Conservation (phyloP, 2,888 invertebrate genomes). For the Drosophila mimica region DNA sequence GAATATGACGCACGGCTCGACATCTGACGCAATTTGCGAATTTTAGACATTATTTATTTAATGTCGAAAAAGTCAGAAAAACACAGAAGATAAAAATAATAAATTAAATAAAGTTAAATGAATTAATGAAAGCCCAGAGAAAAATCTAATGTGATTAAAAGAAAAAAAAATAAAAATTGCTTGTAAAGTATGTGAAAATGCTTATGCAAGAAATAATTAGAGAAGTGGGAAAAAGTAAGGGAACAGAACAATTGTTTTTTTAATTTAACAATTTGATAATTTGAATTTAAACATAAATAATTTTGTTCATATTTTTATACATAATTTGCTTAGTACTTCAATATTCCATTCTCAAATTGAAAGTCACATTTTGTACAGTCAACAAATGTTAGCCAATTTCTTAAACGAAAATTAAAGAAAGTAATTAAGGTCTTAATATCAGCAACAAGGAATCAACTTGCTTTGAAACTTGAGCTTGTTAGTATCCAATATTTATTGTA, state of each 20-base stretch:
- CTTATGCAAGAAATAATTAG: background rate
- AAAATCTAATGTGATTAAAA: background rate
- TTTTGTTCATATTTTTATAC: too few relatives aligned
- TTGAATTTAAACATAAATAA: background rate
- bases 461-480: constrained; percentile 1
- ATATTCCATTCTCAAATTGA: background rate
- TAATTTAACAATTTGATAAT: background rate
- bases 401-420: background rate
- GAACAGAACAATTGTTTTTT: background rate
- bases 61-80: background rate
- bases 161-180: background rate
- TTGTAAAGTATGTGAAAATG: background rate
- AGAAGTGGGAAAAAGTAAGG: background rate
- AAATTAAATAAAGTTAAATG: background rate
- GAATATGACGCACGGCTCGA: constrained; percentile 35
- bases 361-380: background rate
- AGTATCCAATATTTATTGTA: constrained; percentile 7
- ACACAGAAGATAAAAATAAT: background rate
- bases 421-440: background rate
- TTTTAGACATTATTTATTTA: constrained; percentile 1
- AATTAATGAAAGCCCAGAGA: too few relatives aligned
- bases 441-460: background rate
- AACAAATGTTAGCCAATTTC: background rate
- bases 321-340: too few relatives aligned
- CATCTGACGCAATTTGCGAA: constrained; percentile 61